Base-by-base conservation (phyloP, 1,140 invertebrate genomes). In the Araneus ventricosus region DNA sequence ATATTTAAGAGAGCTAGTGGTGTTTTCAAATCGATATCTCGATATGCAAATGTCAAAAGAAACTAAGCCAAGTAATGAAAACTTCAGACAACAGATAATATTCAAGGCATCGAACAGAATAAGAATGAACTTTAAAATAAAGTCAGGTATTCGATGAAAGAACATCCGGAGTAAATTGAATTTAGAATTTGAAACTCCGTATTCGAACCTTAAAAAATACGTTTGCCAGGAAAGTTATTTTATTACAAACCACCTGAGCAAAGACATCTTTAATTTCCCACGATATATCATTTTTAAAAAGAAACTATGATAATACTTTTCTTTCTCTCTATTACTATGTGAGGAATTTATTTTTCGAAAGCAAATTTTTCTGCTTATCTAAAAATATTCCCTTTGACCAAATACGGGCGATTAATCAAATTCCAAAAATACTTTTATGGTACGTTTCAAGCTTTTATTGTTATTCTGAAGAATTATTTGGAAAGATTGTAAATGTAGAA, bases 201-300 rank as follows among this genome's bases (percentile, higher is more conserved):
- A 52, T 52, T 52, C 45, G 10, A 14, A 4, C 24, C 59, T 63
- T 63, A 63, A 63, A 63, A 63, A 63, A 63, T 63, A n/a, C 20
- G 6, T n/a, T 63, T n/a, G 17, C 59, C 20, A n/a, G 20, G n/a
- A 63, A 63, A 22, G 22, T 63, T 63, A 63, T 63, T 63, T 63
- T 63, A 63, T 63, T 63, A 63, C 59, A 24, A 63, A 63, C 59
- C 59, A 63, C 7, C n/a, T n/a, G 59, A 63, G 59, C 59, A 63
- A 63, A 63, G 59, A 63, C 59, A 63, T 63, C 59, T 63, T 63
- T 63, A 63, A 63, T 63, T 63, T 63, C 59, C 59, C 59, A 63
- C 59, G 59, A n/a, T 63, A n/a, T 63, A 63, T 63, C n/a, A 22
- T 63, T 63, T 63, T 20, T 61, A 24, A 63, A 63, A 63, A 61